Base-by-base conservation (phyloP, 92 coral and sea anemone species). In the Porites rus region DNA sequence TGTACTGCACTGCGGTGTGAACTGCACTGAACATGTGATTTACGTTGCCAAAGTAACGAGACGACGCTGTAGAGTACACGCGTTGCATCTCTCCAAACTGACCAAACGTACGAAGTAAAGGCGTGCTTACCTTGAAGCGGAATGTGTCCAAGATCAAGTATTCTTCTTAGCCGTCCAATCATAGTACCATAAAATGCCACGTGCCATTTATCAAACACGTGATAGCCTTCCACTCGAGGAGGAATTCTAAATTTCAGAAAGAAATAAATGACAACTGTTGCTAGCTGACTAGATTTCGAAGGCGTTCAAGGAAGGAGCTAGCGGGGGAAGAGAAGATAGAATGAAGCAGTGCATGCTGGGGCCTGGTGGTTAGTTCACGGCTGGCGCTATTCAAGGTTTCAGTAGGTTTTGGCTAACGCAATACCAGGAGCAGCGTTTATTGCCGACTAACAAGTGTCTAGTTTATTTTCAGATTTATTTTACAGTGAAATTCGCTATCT, bases 101-200 rank as follows among this genome's bases (percentile, higher is more conserved):
- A 66, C 71, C 0, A 3, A 13, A 72, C 58, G 20, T 2, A 19
- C 1, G 62, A 14, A 59, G 22, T 75, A 28, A n/a, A 5, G 4
- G 1, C 11, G 10, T 2, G 51, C 0, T 62, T 87, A 87, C 98
- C 96, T 87, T 96, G 96, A 67, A 94, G 84, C 10, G 96, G 94
- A 9, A 97, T 91, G 51, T 94, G 94, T 7, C 99, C 99, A 14
- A 90, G 90, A 91, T 97, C 99, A 53, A 97, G 94, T 58, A 94
- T 97, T 80, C 99, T 86, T 84, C 99, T 87, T 38, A 97, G 88
- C 71, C 93, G 88, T 7, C 99, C 99, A 75, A 94, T 93, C 78
- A 90, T 93, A 54, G 95, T 94, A 43, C 95, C 98, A 66, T 84
- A 90, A 65, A 91, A 97, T 8, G 99, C 95, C 89, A 97, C 95